A percentile compares a stretch with the other conserved stretches of the same genome.
Evolutionary conservation across 2,797 vertebrate genomes (phyloP).

Genomic region (Babyrousa celebensis): DNA sequence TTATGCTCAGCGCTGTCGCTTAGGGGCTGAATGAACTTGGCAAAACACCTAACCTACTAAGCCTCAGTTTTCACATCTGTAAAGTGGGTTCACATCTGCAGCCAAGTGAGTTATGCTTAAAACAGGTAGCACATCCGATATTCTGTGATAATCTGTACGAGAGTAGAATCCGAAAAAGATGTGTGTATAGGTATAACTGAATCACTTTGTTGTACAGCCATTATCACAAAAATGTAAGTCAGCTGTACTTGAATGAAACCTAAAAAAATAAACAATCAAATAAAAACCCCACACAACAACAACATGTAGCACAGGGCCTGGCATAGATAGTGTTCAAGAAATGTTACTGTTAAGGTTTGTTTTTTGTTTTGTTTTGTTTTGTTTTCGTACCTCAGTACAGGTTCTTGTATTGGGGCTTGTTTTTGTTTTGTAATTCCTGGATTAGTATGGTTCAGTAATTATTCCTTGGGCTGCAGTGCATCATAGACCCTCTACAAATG

Average conservation of each 20-base stretch:
- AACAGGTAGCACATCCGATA: neutral
- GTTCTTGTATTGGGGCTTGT: neutral
- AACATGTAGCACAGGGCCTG: too few relatives aligned
- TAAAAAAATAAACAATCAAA: too few relatives aligned
- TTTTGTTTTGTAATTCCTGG: neutral
- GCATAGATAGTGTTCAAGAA: neutral
- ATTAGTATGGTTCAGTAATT: neutral
- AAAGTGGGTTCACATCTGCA: neutral
- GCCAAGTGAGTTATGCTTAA: neutral
- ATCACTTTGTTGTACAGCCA: too few relatives aligned
- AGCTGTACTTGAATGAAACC: too few relatives aligned
- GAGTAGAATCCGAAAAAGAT: too few relatives aligned
- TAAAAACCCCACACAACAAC: too few relatives aligned
- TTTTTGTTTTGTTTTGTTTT: neutral
- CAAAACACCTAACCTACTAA: neutral
- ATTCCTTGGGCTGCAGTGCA: neutral
- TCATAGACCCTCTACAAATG: neutral
- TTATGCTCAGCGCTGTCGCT: neutral
- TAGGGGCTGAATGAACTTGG: neutral
- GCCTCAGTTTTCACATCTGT: constrained; percentile 39
- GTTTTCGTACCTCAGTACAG: neutral
- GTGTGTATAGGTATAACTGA: too few relatives aligned
- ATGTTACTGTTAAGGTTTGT: neutral
- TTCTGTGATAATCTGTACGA: too few relatives aligned
- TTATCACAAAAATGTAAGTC: too few relatives aligned